phyloP scores from a whole-genome alignment of 2,797 vertebrate genomes.

The Thripadectes ignobilis region DNA sequence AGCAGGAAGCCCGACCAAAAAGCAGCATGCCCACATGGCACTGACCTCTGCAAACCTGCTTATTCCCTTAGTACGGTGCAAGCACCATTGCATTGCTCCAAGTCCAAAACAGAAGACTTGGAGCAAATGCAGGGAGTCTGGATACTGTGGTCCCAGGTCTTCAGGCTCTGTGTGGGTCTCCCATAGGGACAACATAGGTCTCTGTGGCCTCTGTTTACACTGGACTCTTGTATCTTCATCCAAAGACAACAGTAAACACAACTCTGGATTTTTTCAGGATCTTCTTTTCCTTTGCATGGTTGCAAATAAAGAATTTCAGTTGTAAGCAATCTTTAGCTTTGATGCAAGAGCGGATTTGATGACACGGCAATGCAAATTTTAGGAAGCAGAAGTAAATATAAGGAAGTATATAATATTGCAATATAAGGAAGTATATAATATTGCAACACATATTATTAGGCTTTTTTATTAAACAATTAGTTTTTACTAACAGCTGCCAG shows the following conservation, averaged over 20 bases:
- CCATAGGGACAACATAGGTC: not conserved
- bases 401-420: not conserved
- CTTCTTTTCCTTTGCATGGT: not conserved
- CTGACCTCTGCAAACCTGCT: not conserved
- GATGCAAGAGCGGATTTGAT: not conserved
- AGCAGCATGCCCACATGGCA: accelerated
- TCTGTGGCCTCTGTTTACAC: not conserved
- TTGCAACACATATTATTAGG: not conserved
- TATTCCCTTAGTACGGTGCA: accelerated
- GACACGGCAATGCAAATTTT: not conserved
- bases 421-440: not conserved
- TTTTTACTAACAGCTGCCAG: not conserved
- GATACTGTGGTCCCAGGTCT: not conserved
- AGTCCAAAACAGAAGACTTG: not conserved
- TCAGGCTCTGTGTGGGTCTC: not conserved
- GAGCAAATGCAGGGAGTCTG: not conserved
- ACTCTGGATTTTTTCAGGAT: not conserved
- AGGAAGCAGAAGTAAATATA: not conserved
- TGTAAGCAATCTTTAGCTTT: not conserved
- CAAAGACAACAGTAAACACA: not conserved
- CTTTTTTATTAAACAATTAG: not conserved
- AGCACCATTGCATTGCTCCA: not conserved
- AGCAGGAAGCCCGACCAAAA: not conserved
- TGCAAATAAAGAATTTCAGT: not conserved
- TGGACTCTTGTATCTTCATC: not conserved